Percentiles rank a stretch among this genome's conserved stretches.
These are phyloP conservation scores for Anthrax anthrax DNA, from an alignment of 2,888 invertebrate genomes.

Conservation along the genomic window DNA sequence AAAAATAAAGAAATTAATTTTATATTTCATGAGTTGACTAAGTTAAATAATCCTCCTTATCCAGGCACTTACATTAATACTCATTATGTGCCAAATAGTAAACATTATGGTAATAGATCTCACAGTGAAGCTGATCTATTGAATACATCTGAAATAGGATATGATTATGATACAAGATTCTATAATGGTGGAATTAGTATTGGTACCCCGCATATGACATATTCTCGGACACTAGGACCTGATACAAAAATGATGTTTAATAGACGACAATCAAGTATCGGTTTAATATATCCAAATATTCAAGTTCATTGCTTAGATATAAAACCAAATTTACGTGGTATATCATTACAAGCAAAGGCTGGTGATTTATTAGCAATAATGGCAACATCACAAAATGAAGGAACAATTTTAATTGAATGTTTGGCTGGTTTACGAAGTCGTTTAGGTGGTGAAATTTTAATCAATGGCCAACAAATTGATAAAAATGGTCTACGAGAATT, in stretches of 20 bases:
- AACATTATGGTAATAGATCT: slow-evolving; percentile 45
- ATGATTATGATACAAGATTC: slow-evolving; percentile 29
- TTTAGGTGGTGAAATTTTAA: slow-evolving; percentile 59
- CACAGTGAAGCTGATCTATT: slow-evolving; percentile 79
- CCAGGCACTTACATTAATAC: slow-evolving; percentile 24
- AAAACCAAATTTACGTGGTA: slow-evolving; percentile 50
- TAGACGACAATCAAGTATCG: slow-evolving; percentile 29
- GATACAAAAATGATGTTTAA: slow-evolving; percentile 10
- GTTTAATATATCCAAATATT: slow-evolving; percentile 34
- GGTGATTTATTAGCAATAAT: slow-evolving; percentile 84
- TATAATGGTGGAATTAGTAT: slow-evolving; percentile 20
- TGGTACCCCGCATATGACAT: no score
- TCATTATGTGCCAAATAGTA: slow-evolving; percentile 26
- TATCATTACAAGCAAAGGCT: slow-evolving; percentile 78
- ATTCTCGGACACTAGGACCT: slow-evolving; percentile 2
- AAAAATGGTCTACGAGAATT: slow-evolving; percentile 55
- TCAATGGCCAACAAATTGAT: slow-evolving; percentile 75
- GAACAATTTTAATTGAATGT: slow-evolving; percentile 71
- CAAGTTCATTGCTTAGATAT: slow-evolving; percentile 58
- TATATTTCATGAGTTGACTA: neutral
- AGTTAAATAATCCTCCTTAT: neutral
- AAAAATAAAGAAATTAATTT: slow-evolving; percentile 2
- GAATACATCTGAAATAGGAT: slow-evolving; percentile 39
- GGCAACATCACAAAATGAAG: slow-evolving; percentile 77
- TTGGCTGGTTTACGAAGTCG: slow-evolving; percentile 61